Conservation (phyloP, 1,140 invertebrate genomes). For the Pseudobourletiella spinata region DNA sequence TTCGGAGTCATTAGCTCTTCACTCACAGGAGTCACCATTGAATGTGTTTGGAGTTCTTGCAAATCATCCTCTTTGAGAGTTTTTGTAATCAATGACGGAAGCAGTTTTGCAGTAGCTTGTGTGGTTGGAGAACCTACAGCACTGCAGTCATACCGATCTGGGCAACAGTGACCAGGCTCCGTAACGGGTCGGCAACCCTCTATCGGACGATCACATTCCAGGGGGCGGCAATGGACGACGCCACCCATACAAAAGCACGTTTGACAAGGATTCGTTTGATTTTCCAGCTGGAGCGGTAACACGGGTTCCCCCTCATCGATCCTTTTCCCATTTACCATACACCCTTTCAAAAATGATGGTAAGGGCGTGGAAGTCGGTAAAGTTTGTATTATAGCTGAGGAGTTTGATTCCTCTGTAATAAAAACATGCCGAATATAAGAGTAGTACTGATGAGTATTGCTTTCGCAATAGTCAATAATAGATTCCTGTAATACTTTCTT, state of each 20-base stretch:
- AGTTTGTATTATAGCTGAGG: constrained; percentile 26
- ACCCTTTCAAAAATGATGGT: constrained; percentile 47
- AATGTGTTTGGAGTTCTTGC: no score
- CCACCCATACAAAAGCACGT: constrained; percentile 69
- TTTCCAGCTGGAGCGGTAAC: constrained; percentile 42
- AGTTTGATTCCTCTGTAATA: constrained; percentile 24
- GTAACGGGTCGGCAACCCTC: constrained; percentile 66
- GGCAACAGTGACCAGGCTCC: constrained; percentile 67
- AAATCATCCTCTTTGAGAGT: no score
- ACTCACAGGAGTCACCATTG: no score
- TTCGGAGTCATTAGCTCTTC: no score
- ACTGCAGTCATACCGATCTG: constrained; percentile 44
- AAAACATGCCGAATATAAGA: no score
- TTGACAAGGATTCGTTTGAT: constrained; percentile 34
- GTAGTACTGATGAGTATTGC: no score
- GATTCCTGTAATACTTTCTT: no score
- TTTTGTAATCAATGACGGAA: no score
- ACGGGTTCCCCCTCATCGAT: constrained; percentile 67
- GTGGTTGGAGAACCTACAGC: no score
- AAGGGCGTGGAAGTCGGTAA: constrained; percentile 27
- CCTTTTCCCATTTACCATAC: constrained; percentile 51
- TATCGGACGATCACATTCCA: constrained; percentile 62
- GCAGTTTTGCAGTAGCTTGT: no score
- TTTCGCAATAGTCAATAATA: no score
- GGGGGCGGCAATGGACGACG: constrained; percentile 59